Percentiles rank a stretch among this genome's conserved stretches.
Conservation (phyloP, 2,888 invertebrate genomes). For the Drosophila monieri region DNA sequence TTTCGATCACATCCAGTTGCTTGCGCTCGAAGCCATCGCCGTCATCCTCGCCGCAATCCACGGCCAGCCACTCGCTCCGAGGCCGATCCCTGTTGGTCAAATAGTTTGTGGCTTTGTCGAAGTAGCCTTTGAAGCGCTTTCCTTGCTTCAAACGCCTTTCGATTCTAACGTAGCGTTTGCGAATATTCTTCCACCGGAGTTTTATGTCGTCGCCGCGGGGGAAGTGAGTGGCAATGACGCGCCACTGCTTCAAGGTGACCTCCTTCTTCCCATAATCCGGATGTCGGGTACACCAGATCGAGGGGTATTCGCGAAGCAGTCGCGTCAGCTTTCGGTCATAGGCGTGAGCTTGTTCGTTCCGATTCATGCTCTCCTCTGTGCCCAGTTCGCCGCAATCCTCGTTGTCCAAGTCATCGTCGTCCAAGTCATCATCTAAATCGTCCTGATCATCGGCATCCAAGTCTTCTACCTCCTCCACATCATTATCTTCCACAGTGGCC, state of each 20-base stretch:
- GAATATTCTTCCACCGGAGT: constrained; percentile 80
- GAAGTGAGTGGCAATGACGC: constrained; percentile 77
- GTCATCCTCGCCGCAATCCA: constrained; percentile 79
- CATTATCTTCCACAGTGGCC: constrained; percentile 31
- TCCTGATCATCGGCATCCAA: constrained; percentile 53
- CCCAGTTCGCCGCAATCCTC: constrained; percentile 57
- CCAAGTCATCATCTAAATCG: constrained; percentile 48
- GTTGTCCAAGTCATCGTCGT: constrained; percentile 59
- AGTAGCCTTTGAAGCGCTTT: constrained; percentile 81
- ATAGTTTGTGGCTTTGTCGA: constrained; percentile 81
- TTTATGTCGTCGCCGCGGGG: constrained; percentile 76
- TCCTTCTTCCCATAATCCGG: constrained; percentile 80
- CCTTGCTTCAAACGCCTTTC: constrained; percentile 72
- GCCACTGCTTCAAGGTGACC: constrained; percentile 80
- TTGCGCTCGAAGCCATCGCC: constrained; percentile 74
- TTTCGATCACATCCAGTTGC: constrained; percentile 77
- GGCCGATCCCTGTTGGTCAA: constrained; percentile 75
- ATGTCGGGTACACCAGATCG: constrained; percentile 81
- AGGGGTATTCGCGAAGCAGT: constrained; percentile 76
- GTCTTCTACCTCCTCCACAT: constrained; percentile 28
- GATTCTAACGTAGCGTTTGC: constrained; percentile 78
- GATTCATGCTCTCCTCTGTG: constrained; percentile 79
- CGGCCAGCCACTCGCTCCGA: constrained; percentile 66
- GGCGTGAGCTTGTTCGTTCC: constrained; percentile 78
- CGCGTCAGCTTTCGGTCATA: constrained; percentile 79